Evolutionary conservation across 2,113 vertebrate genomes (phyloP), one percentile per base, ranked within the genome.

Genomic region (Aldabrachelys gigantea): DNA sequence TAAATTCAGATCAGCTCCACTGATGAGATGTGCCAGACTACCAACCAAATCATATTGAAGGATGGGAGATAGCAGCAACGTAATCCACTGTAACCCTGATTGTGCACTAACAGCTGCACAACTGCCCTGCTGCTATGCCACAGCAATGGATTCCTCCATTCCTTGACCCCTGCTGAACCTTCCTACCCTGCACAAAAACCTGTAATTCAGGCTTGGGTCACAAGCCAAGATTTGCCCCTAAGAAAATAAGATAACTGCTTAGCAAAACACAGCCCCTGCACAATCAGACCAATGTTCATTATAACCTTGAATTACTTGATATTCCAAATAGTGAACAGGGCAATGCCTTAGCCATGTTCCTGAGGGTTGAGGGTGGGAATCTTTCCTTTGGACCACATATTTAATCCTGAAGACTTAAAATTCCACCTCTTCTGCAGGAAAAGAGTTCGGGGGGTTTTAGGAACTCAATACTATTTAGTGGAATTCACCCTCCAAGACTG

Each of bases 11-110:
- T 56, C 24, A 16, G 53, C 38, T 82, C 56, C 24, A n/a, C 4
- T 9, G 3, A 10, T 5, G 56, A 2, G 3, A 24, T 14, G 38
- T 0, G 1, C 3, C 44, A 12, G 44, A n/a, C 49, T 13, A 78
- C 12, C 29, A 69, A 47, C 25, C 31, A 93, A 75, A 80, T 50
- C 11, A 69, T 78, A 27, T 6, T 54, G 25, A 1, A 79, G 11
- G 5, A 38, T 1, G 1, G 22, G 11, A 69, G 1, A 2, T 29
- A 47, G 25, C 25, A 25, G 75, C 75, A 76, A 44, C 12, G 6
- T 41, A 24, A 76, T 47, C 75, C 38, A 78, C 41, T 44, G 75
- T 47, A 27, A 78, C 41, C 24, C 38, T 47, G 14, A n/a, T 35
- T 65, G 27, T 59, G 53, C 5, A 76, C 14, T 41, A 53, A 53